Conservation (phyloP, 2,113 vertebrate species). For the Acanthisitta chloris region DNA sequence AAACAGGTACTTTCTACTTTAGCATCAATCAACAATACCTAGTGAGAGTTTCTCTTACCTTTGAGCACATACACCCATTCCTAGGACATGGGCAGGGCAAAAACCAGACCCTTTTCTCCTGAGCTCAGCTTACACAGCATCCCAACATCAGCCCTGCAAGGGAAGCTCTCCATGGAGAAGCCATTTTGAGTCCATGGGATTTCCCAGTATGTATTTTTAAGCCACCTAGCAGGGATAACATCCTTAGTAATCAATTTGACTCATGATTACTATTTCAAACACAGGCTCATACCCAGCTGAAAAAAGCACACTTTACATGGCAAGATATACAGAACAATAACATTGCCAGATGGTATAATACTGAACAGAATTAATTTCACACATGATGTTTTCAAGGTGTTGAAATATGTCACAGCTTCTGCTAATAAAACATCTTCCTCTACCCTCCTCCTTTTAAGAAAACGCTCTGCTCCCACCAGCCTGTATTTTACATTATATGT, state of each 20-base stretch:
- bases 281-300: background rate
- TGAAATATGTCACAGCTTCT: constrained; percentile 54
- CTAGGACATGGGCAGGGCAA: background rate
- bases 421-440: constrained; percentile 48
- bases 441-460: constrained; percentile 16
- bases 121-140: no score
- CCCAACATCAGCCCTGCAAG: background rate
- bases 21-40: background rate
- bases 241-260: constrained; percentile 41
- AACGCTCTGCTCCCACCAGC: background rate
- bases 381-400: constrained; percentile 58
- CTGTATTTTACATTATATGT: constrained; percentile 36
- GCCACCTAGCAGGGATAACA: background rate
- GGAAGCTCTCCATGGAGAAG: background rate
- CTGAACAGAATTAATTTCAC: constrained; percentile 66
- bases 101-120: background rate
- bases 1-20: background rate
- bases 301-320: constrained; percentile 1
- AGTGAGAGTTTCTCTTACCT: background rate
- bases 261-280: constrained; percentile 48
- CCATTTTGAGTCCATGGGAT: background rate
- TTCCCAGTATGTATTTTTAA: constrained; percentile 7
- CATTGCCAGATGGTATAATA: constrained; percentile 47
- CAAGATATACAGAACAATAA: constrained; percentile 42
- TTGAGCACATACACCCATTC: background rate